Conservation (phyloP, 2,113 vertebrate genomes). For the Rhabdomys dilectus region DNA sequence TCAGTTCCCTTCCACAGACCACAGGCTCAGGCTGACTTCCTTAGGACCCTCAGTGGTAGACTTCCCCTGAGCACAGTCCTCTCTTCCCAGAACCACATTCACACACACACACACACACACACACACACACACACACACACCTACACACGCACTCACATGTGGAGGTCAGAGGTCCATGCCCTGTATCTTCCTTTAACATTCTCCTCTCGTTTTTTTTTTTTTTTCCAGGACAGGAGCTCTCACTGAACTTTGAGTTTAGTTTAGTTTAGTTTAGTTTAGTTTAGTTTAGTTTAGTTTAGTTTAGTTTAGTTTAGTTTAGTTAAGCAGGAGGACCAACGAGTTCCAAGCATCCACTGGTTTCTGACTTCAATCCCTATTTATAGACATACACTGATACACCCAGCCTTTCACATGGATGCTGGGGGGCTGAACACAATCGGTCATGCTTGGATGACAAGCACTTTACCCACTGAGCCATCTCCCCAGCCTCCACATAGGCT, state of each 20-base stretch:
- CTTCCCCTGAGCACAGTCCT: background rate
- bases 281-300: too few species aligned
- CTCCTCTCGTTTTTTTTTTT: background rate
- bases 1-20: background rate
- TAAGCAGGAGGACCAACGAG: background rate
- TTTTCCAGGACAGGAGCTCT: background rate
- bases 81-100: background rate
- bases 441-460: background rate
- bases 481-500: too few species aligned
- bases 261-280: too few species aligned
- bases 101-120: fast-evolving
- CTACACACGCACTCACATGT: fast-evolving
- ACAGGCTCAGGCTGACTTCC: background rate
- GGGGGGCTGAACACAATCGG: background rate
- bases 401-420: too few species aligned
- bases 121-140: too few species aligned
- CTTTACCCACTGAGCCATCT: background rate
- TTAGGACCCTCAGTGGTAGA: background rate
- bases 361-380: too few species aligned
- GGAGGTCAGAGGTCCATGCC: background rate
- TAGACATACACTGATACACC: background rate
- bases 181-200: background rate
- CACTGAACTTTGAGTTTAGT: background rate
- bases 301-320: background rate
- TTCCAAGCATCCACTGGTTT: too few species aligned